Base-by-base conservation (phyloP, 2,797 vertebrate genomes). In the Ambastaia sidthimunki region DNA sequence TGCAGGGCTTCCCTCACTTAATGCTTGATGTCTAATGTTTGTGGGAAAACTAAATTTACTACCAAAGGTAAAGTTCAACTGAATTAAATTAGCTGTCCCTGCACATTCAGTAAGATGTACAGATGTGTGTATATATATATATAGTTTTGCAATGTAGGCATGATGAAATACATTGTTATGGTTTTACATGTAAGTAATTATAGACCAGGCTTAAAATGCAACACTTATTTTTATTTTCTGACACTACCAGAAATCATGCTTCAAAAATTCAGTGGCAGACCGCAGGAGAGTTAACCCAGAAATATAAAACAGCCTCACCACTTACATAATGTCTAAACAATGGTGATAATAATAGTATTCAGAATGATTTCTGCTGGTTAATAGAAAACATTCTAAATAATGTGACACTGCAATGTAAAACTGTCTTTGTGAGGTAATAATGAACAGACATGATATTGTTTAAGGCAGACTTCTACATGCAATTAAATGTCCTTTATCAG, bases 161-260 rank as follows among this genome's bases (percentile, higher is more conserved):
- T 37, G 7, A 37, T 37, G 34, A 37, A 37, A 37, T 37, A 6
- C 34, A 4, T 37, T 6, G 7, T 6, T 5, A 6, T 3, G 5
- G 31, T 34, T 2, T 34, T 34, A 34, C 31, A 34, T 7, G 7
- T 5, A 34, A 34, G n/a, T n/a, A n/a, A n/a, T n/a, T n/a, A n/a
- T n/a, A n/a, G n/a, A n/a, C n/a, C n/a, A n/a, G n/a, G n/a, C n/a
- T n/a, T n/a, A n/a, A n/a, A n/a, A n/a, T n/a, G n/a, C n/a, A n/a
- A n/a, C n/a, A n/a, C n/a, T n/a, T n/a, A n/a, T n/a, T n/a, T n/a
- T n/a, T n/a, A n/a, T n/a, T n/a, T n/a, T 91, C 84, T 85, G 91
- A 92, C 88, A 90, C 92, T 91, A 92, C 87, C 89, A 86, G 89
- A 89, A 90, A 87, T 91, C 93, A 95, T 94, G 93, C 93, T 91